Evolutionary conservation across 2,113 vertebrate genomes (phyloP), one percentile per base, ranked within the genome.

Genomic region (Excalfactoria chinensis): DNA sequence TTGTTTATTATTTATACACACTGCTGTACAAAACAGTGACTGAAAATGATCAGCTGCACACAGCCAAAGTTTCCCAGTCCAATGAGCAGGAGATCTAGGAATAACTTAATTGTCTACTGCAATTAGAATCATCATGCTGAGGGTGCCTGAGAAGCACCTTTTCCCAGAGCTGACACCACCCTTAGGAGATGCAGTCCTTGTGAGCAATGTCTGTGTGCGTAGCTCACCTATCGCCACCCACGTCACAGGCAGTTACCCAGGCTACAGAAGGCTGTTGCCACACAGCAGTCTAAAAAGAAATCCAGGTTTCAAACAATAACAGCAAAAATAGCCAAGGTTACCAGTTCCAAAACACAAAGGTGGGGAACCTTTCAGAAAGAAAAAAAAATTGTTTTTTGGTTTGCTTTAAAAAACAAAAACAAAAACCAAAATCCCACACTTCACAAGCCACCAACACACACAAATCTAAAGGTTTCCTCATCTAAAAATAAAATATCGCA

Each of bases 61-160:
- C 25, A 60, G 64, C 14, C 66, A 7, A 58, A 25, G 14, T 41
- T 66, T 26, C 30, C 44, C 58, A 2, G 7, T 3, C 25, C 1
- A 56, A 14, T 18, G 5, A 30, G 7, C 5, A 21, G 4, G 10
- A 69, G 20, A 35, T 4, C 7, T 2, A 48, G 55, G 16, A n/a
- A 60, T 13, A 40, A 58, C 7, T 28, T 55, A 2, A 25, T 15
- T 12, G 32, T 30, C 46, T 21, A 2, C 30, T 18, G 20, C 26
- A 72, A 44, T 12, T 7, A 62, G 23, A 67, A 35, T 44, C 3
- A 17, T 2, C 32, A 21, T 0, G 1, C 40, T 20, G 14, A 43
- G 20, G 11, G 56, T 18, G 11, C 41, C 68, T 22, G 40, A 46
- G 34, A 23, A 60, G 40, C 2, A 0, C 21, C 13, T 48, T 40